phyloP scores from a whole-genome alignment of 2,113 vertebrate species.

The Hippocampus comes region DNA sequence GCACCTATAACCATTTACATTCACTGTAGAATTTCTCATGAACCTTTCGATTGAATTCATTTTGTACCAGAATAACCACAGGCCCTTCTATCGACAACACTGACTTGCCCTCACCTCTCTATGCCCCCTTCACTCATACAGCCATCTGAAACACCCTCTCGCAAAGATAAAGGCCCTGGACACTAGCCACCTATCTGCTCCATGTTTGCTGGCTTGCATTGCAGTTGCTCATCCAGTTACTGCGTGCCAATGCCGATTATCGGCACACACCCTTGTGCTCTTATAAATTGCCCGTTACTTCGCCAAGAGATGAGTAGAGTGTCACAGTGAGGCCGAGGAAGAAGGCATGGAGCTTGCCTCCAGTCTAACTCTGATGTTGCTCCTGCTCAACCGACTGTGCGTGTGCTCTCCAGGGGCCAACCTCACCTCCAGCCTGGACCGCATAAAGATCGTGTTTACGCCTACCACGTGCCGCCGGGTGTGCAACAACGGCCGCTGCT shows the following conservation, averaged over 20 bases:
- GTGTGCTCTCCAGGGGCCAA: slow-evolving; percentile 71
- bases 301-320: slow-evolving; percentile 45
- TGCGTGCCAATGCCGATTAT: slow-evolving; percentile 60
- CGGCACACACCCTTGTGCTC: slow-evolving; percentile 61
- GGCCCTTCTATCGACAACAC: slow-evolving; percentile 66
- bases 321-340: slow-evolving; percentile 49
- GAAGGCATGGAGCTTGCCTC: slow-evolving; percentile 68
- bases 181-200: slow-evolving; percentile 42
- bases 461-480: slow-evolving; percentile 73
- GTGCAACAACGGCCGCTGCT: slow-evolving; percentile 69
- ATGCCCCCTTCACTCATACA: slow-evolving; percentile 54
- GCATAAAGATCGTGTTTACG: slow-evolving; percentile 79
- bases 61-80: slow-evolving; percentile 57
- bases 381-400: slow-evolving; percentile 56
- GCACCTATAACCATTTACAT: too few relatives aligned
- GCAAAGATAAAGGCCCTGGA: slow-evolving; percentile 68
- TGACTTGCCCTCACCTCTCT: slow-evolving; percentile 55
- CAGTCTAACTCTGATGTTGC: slow-evolving; percentile 43
- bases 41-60: slow-evolving; percentile 20
- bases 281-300: slow-evolving; percentile 67
- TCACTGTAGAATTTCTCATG: too few relatives aligned
- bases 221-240: slow-evolving; percentile 54
- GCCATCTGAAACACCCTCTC: slow-evolving; percentile 67
- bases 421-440: slow-evolving; percentile 72
- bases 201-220: slow-evolving; percentile 56